These are phyloP conservation scores for Tadarida brasiliensis DNA, from an alignment of 2,797 vertebrate genomes.

Conservation along the genomic window DNA sequence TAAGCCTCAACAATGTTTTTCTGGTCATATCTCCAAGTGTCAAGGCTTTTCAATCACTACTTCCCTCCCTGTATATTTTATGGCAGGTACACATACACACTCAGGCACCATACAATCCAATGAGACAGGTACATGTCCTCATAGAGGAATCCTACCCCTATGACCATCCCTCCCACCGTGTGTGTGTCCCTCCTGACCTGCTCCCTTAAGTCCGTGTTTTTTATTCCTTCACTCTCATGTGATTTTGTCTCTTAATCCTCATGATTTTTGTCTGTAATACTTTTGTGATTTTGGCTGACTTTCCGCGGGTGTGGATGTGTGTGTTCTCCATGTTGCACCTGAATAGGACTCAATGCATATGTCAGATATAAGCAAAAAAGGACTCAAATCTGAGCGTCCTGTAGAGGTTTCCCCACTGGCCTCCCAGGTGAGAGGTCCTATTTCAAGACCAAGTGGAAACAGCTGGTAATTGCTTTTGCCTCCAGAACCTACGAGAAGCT, in stretches of 20 bases:
- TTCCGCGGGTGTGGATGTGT: neutral
- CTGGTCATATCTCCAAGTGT: too few species aligned
- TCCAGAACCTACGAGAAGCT: neutral
- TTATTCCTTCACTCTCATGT: neutral
- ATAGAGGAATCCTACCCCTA: too few species aligned
- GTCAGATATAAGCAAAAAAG: neutral
- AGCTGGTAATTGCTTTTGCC: neutral
- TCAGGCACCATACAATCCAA: too few species aligned
- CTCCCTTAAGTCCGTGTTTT: neutral
- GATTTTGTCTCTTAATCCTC: neutral
- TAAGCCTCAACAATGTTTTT: too few species aligned
- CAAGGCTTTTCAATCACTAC: too few species aligned
- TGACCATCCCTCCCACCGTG: too few species aligned
- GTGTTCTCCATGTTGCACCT: neutral
- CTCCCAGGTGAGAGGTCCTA: neutral
- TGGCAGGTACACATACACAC: too few species aligned
- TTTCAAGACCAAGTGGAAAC: neutral
- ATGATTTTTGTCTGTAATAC: neutral
- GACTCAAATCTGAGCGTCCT: neutral
- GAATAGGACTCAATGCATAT: neutral
- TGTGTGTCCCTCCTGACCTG: too few species aligned
- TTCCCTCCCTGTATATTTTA: too few species aligned
- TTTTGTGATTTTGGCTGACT: neutral
- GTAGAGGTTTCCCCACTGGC: neutral
- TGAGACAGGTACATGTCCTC: too few species aligned